Percentiles rank a stretch among this genome's conserved stretches.
These are phyloP conservation scores for Magallana ariakensis DNA, from an alignment of 1,140 invertebrate genomes.

Conservation along the genomic window DNA sequence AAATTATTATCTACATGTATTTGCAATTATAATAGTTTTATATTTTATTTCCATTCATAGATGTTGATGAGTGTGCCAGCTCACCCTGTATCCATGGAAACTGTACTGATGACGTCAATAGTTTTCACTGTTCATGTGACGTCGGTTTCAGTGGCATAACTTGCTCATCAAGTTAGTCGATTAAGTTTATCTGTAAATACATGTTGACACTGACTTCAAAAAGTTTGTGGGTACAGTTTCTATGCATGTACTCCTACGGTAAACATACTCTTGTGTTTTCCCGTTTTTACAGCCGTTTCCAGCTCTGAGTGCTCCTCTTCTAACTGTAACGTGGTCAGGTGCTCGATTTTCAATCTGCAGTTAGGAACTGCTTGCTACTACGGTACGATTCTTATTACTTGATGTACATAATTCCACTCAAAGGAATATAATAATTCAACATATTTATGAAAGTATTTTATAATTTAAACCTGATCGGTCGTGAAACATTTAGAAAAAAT, in stretches of 20 bases:
- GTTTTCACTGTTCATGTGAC: conserved; percentile 64
- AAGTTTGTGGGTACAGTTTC: too few species aligned
- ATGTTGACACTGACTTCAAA: too few species aligned
- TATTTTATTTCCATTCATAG: background rate
- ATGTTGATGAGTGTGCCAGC: conserved; percentile 51
- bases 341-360: background rate
- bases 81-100: conserved; percentile 89
- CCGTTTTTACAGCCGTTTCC: background rate
- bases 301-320: background rate
- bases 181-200: too few species aligned
- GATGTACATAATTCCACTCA: too few species aligned
- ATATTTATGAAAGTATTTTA: too few species aligned
- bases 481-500: too few species aligned
- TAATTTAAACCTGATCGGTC: too few species aligned
- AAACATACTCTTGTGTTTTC: background rate
- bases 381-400: background rate
- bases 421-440: too few species aligned
- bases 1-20: too few species aligned
- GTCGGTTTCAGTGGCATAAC: conserved; percentile 65
- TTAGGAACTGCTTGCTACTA: background rate
- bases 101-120: conserved; percentile 87
- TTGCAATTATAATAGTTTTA: too few species aligned
- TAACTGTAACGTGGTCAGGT: background rate
- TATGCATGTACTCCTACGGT: too few species aligned
- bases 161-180: conserved; percentile 50